These are phyloP conservation scores for Procavia capensis DNA, from an alignment of 2,113 vertebrate species.

Conservation along the genomic window DNA sequence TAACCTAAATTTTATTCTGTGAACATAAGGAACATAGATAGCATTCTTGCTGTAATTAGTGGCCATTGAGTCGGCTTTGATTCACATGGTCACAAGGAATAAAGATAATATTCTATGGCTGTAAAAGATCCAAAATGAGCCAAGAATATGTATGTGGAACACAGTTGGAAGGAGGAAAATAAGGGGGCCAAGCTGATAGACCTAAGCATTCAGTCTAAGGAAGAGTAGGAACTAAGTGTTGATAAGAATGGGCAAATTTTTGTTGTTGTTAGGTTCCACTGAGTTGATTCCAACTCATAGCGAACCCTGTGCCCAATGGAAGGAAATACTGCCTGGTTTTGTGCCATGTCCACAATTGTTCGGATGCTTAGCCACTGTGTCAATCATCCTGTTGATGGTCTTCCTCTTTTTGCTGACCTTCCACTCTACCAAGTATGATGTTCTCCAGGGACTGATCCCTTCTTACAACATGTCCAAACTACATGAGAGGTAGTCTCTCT, in stretches of 20 bases:
- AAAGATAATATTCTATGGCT: not conserved
- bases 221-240: not conserved
- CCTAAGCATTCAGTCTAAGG: not conserved
- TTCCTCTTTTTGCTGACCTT: too few relatives aligned
- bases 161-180: not conserved
- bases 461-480: too few relatives aligned
- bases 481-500: too few relatives aligned
- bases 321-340: too few relatives aligned
- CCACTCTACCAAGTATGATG: too few relatives aligned
- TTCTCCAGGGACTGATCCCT: too few relatives aligned
- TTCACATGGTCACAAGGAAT: not conserved
- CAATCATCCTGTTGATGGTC: too few relatives aligned
- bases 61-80: not conserved
- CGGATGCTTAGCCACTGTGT: too few relatives aligned
- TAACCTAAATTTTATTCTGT: not conserved
- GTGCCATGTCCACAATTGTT: too few relatives aligned
- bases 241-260: not conserved
- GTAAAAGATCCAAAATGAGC: not conserved
- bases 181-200: not conserved
- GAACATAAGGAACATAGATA: not conserved
- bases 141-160: not conserved
- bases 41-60: not conserved
- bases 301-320: too few relatives aligned
- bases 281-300: too few relatives aligned
- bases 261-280: too few relatives aligned